Evolutionary conservation across 37 sponge, comb jelly and placozoan species (phyloP).

Genomic region (Theonella swinhoei): DNA sequence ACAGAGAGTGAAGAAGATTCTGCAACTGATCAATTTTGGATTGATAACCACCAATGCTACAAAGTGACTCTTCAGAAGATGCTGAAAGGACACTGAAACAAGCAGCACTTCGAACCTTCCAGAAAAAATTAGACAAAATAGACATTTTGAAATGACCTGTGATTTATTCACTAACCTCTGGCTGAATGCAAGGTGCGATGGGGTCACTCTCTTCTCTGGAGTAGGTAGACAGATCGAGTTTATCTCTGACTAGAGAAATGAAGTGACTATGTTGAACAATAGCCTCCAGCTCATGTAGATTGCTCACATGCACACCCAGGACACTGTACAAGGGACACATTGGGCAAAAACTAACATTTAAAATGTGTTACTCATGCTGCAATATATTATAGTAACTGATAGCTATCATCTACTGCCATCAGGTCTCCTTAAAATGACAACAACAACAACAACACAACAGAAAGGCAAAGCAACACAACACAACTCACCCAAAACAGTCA

Average conservation of each 20-base stretch:
- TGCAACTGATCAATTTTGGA: conserved; percentile 12
- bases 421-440: neutral
- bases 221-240: neutral
- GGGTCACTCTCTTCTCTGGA: neutral
- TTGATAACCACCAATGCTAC: conserved; percentile 17
- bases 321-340: too few species aligned
- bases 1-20: conserved; percentile 25
- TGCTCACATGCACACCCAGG: too few species aligned
- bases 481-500: too few species aligned
- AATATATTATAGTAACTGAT: too few species aligned
- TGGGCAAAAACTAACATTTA: too few species aligned
- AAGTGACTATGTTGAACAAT: neutral
- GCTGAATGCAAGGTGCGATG: neutral
- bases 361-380: too few species aligned
- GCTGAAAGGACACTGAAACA: conserved; percentile 1
- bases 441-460: too few species aligned
- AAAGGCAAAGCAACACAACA: too few species aligned
- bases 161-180: neutral
- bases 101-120: neutral
- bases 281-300: neutral
- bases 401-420: neutral
- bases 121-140: neutral
- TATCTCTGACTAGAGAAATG: neutral
- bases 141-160: neutral
- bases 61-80: neutral